A percentile compares a stretch with the other conserved stretches of the same genome.
Conservation (phyloP, 2,797 vertebrate genomes). For the Smutsia temminckii region DNA sequence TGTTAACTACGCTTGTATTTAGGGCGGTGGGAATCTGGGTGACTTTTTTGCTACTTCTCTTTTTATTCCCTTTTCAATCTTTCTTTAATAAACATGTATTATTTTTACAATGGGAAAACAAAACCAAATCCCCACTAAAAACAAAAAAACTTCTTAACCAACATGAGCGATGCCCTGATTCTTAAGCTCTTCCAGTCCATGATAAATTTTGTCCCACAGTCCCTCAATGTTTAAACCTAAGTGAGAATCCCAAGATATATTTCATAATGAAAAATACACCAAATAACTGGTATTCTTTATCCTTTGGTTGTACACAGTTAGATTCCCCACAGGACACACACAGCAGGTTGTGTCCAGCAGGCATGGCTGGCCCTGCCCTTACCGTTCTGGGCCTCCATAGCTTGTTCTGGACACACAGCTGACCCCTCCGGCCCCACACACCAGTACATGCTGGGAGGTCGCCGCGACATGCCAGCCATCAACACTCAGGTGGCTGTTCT, state of each 20-base stretch:
- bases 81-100: neutral
- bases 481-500: conserved; percentile 45
- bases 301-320: neutral
- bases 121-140: neutral
- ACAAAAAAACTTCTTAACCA: neutral
- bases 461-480: conserved; percentile 73
- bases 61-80: neutral
- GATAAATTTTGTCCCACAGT: neutral
- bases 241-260: neutral
- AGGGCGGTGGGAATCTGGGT: neutral
- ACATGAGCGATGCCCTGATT: neutral
- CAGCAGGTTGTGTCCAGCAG: accelerated
- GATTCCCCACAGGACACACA: neutral
- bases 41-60: neutral
- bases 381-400: conserved; percentile 88
- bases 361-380: conserved; percentile 59
- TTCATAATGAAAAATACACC: neutral
- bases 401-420: conserved; percentile 76
- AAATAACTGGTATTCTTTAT: neutral
- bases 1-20: neutral
- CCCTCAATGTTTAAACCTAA: neutral
- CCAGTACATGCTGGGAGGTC: conserved; percentile 92
- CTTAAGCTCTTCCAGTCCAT: neutral
- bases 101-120: neutral
- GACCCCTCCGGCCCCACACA: conserved; percentile 89